Percentiles rank a stretch among this genome's conserved stretches.
phyloP scores from a whole-genome alignment of 2,113 vertebrate species.

The Neopipo cinnamomea region DNA sequence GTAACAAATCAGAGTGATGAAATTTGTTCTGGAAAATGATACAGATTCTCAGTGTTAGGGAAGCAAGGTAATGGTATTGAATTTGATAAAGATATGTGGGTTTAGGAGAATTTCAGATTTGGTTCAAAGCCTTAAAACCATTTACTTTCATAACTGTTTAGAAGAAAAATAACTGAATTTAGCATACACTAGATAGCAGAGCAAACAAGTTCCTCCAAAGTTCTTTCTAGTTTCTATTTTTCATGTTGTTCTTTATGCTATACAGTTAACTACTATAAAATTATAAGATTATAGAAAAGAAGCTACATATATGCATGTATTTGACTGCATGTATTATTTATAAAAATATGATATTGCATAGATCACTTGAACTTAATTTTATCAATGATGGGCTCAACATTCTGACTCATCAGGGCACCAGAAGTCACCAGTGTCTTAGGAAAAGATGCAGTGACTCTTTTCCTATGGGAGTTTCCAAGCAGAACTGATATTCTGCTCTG shows the following conservation, averaged over 20 bases:
- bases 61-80: background rate
- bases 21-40: constrained; percentile 16
- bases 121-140: background rate
- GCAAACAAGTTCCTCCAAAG: background rate
- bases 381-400: background rate
- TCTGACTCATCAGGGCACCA: background rate
- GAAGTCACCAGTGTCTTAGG: background rate
- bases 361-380: background rate
- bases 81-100: background rate
- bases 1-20: background rate
- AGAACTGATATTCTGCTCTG: background rate
- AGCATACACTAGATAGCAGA: background rate
- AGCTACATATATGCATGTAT: background rate
- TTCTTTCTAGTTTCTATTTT: background rate
- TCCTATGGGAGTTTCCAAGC: background rate
- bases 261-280: background rate
- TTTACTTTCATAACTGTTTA: background rate
- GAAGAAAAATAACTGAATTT: background rate
- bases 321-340: background rate
- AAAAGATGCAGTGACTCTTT: background rate
- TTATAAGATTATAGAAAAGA: background rate
- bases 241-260: background rate
- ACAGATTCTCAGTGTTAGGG: background rate
- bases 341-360: background rate
- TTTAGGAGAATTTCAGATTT: constrained; percentile 12